These are phyloP conservation scores for Dendrolimus kikuchii DNA, from an alignment of 1,140 invertebrate genomes.

Conservation along the genomic window DNA sequence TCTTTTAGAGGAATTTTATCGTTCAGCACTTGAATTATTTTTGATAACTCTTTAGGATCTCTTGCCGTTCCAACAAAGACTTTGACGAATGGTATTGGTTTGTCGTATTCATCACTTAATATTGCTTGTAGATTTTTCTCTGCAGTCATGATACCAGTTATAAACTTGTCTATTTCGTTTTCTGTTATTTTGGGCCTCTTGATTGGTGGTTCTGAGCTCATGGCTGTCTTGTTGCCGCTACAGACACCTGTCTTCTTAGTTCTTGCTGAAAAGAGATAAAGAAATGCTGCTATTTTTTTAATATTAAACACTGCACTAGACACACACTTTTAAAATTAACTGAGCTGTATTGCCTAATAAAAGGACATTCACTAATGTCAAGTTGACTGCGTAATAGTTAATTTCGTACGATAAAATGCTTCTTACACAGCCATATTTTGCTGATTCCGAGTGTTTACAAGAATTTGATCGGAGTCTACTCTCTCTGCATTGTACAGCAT, in stretches of 20 bases:
- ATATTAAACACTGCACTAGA: slow-evolving; percentile 16
- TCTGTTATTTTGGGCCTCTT: slow-evolving; percentile 35
- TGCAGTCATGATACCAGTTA: slow-evolving; percentile 24
- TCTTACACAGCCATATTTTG: too few species aligned
- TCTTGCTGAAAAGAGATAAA: slow-evolving; percentile 53
- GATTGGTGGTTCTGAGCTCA: slow-evolving; percentile 26
- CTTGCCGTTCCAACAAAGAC: slow-evolving; percentile 75
- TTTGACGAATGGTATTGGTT: slow-evolving; percentile 69
- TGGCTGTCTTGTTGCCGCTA: slow-evolving; percentile 5
- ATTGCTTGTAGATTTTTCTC: slow-evolving; percentile 37
- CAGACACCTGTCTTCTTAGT: slow-evolving; percentile 1
- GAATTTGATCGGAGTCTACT: too few species aligned
- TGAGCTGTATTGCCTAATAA: not conserved
- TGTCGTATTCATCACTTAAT: slow-evolving; percentile 55
- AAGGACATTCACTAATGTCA: too few species aligned
- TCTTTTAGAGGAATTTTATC: slow-evolving; percentile 72
- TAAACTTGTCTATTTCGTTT: slow-evolving; percentile 29
- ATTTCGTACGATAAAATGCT: too few species aligned
- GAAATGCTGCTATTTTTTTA: slow-evolving; percentile 35
- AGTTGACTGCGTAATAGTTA: too few species aligned
- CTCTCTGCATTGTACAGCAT: too few species aligned
- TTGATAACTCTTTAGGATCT: slow-evolving; percentile 77
- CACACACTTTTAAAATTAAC: not conserved
- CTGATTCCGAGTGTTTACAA: too few species aligned
- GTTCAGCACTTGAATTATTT: slow-evolving; percentile 74